phyloP scores from a whole-genome alignment of 1,140 invertebrate species.

The Hylaeus volcanicus region DNA sequence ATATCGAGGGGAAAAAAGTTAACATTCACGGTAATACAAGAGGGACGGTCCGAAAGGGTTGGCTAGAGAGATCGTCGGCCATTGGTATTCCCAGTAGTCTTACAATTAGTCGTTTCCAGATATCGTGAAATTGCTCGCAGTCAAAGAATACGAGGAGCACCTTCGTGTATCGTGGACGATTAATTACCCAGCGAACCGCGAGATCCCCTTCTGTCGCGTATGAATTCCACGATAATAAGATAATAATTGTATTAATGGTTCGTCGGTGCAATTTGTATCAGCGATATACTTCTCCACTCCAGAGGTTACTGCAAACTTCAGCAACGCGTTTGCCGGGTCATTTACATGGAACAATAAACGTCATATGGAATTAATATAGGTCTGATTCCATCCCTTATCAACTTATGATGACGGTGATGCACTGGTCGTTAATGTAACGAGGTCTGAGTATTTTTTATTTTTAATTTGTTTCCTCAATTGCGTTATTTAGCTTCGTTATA shows the following conservation, averaged over 20 bases:
- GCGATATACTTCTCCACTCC: neutral
- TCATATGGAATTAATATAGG: no score
- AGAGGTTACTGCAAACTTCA: no score
- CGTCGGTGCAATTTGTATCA: neutral
- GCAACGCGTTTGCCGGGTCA: no score
- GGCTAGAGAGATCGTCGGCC: slow-evolving; percentile 35
- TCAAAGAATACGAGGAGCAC: slow-evolving; percentile 27
- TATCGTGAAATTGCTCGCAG: slow-evolving; percentile 54
- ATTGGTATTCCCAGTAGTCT: slow-evolving; percentile 53
- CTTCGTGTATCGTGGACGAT: neutral
- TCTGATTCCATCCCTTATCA: no score
- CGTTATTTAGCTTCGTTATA: no score
- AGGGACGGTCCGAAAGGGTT: slow-evolving; percentile 29
- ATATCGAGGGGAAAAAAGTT: slow-evolving; percentile 56
- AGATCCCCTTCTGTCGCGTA: neutral
- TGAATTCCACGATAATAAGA: neutral
- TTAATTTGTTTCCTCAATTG: no score
- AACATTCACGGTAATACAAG: slow-evolving; percentile 52
- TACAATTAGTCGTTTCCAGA: slow-evolving; percentile 47
- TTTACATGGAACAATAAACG: no score
- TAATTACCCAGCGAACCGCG: neutral
- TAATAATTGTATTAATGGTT: neutral
- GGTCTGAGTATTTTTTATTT: no score
- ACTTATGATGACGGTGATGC: no score
- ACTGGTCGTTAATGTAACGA: no score